phyloP scores from a whole-genome alignment of 2,888 invertebrate genomes.

The Sesia bembeciformis region DNA sequence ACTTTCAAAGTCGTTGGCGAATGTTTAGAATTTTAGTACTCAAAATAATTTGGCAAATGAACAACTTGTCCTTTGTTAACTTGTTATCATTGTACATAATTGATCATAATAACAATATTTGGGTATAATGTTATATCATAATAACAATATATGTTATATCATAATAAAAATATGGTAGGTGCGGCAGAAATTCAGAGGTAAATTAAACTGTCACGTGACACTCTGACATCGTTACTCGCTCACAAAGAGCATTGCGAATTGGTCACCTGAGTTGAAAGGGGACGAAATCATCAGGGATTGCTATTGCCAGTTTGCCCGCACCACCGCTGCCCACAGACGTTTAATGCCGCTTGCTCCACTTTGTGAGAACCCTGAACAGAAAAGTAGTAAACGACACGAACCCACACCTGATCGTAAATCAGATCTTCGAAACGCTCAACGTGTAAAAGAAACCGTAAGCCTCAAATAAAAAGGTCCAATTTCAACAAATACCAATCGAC shows the following conservation, averaged over 20 bases:
- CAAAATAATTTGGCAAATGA: not conserved
- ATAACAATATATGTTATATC: no score
- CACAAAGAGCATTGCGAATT: constrained; percentile 11
- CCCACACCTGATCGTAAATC: constrained; percentile 57
- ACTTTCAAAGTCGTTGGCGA: constrained; percentile 19
- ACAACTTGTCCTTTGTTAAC: not conserved
- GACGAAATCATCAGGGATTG: constrained; percentile 31
- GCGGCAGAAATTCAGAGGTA: no score
- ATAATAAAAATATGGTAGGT: no score
- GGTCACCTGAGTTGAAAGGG: constrained; percentile 27
- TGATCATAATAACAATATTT: no score
- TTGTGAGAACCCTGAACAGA: constrained; percentile 54
- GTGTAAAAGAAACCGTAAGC: constrained; percentile 33
- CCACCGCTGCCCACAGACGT: not conserved
- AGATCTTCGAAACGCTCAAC: constrained; percentile 23
- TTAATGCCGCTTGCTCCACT: constrained; percentile 25
- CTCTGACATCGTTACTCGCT: not conserved
- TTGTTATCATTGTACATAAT: no score
- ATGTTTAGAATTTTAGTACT: constrained; percentile 12
- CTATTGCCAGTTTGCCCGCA: not conserved
- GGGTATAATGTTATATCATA: no score
- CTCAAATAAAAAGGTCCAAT: constrained; percentile 26
- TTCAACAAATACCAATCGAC: constrained; percentile 17
- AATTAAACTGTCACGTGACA: no score
- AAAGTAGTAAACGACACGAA: constrained; percentile 36